Percentiles rank a stretch among this genome's conserved stretches.
phyloP scores from a whole-genome alignment of 1,140 invertebrate genomes.

The Meloidogyne exigua region DNA sequence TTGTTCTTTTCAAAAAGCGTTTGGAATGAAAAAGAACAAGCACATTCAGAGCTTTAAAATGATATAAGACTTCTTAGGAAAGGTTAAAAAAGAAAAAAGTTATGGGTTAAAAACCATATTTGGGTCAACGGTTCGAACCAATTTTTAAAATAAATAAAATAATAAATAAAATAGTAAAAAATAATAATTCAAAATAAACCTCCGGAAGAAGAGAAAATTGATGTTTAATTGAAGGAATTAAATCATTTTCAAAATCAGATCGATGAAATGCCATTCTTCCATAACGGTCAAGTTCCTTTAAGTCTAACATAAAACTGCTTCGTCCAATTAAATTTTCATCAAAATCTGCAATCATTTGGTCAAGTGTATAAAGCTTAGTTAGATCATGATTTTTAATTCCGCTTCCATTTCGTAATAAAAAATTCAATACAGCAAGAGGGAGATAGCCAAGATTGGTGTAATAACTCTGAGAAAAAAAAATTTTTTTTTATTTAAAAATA shows the following conservation, averaged over 20 bases:
- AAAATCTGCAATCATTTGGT: slow-evolving; percentile 55
- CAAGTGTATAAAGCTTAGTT: slow-evolving; percentile 44
- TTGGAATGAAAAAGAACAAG: too few species aligned
- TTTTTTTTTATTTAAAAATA: too few species aligned
- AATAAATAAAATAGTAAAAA: background rate
- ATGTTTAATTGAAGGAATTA: slow-evolving; percentile 13
- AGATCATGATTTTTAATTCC: slow-evolving; percentile 51
- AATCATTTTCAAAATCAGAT: slow-evolving; percentile 9
- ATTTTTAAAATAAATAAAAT: slow-evolving; percentile 34
- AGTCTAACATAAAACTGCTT: slow-evolving; percentile 48
- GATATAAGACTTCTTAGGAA: too few species aligned
- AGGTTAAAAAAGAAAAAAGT: slow-evolving; percentile 16
- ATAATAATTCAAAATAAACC: background rate
- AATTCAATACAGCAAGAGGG: slow-evolving; percentile 54
- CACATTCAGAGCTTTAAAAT: too few species aligned
- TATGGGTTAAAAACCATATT: background rate
- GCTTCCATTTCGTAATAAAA: slow-evolving; percentile 56
- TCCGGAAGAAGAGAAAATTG: slow-evolving; percentile 21
- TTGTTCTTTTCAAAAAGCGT: too few species aligned
- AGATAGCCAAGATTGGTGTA: slow-evolving; percentile 48
- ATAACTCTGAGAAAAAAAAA: slow-evolving; percentile 42
- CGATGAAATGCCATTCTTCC: slow-evolving; percentile 34
- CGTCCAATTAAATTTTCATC: slow-evolving; percentile 47
- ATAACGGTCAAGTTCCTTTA: slow-evolving; percentile 23
- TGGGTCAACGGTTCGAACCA: too few species aligned